Conservation (phyloP, 2,113 vertebrate genomes). For the Rhea pennata region DNA sequence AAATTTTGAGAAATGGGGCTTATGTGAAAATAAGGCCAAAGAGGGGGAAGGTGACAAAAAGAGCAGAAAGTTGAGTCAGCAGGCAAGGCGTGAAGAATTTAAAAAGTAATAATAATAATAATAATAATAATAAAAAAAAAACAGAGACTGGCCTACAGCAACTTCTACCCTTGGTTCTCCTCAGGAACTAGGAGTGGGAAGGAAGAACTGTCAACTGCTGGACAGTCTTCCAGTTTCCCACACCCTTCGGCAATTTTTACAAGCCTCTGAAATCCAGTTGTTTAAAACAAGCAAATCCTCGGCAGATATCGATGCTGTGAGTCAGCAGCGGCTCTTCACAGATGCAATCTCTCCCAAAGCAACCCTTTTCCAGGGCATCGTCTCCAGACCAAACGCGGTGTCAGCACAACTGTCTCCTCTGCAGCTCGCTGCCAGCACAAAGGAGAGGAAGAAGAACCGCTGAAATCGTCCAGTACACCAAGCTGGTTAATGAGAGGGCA, state of each 20-base stretch:
- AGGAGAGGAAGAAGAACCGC: background rate
- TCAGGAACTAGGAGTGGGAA: background rate
- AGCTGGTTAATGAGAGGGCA: background rate
- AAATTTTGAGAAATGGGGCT: conserved; percentile 27
- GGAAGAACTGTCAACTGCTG: background rate
- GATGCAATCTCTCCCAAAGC: conserved; percentile 16
- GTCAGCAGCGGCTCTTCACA: background rate
- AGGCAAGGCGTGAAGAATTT: background rate
- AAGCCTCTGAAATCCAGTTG: conserved; percentile 4
- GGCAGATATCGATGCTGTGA: conserved; percentile 5
- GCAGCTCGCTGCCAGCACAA: background rate
- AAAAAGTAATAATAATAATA: too few species aligned
- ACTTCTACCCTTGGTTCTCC: background rate
- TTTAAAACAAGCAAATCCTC: background rate
- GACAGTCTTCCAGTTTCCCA: background rate
- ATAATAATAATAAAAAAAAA: too few species aligned
- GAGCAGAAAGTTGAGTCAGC: background rate
- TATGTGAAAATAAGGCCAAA: background rate
- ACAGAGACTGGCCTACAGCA: background rate
- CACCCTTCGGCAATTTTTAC: background rate
- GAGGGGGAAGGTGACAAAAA: background rate
- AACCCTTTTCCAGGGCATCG: background rate
- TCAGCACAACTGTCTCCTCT: background rate
- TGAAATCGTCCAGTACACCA: background rate
- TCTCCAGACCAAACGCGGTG: background rate